phyloP scores from a whole-genome alignment of 2,888 invertebrate species.

The Carabus problematicus region DNA sequence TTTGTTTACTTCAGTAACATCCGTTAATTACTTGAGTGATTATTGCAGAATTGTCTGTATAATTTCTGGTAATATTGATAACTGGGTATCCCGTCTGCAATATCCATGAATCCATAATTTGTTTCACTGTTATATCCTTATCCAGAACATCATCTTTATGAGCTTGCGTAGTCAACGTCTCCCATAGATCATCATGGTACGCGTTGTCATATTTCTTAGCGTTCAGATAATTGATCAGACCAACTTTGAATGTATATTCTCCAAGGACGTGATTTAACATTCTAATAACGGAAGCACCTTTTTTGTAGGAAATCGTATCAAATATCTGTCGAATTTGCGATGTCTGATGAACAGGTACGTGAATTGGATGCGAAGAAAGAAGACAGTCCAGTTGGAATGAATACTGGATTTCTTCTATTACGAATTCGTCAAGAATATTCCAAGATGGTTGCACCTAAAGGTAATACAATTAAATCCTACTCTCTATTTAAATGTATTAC shows the following conservation, averaged over 20 bases:
- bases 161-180: constrained; percentile 69
- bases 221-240: constrained; percentile 71
- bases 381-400: not conserved
- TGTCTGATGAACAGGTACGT: constrained; percentile 71
- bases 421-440: constrained; percentile 80
- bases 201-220: constrained; percentile 75
- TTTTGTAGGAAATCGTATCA: constrained; percentile 84
- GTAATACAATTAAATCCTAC: constrained; percentile 64
- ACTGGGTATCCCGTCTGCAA: constrained; percentile 85
- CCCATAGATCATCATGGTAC: constrained; percentile 86
- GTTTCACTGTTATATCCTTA: constrained; percentile 68
- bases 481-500: constrained; percentile 68
- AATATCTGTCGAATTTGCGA: constrained; percentile 83
- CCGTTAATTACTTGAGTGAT: constrained; percentile 63
- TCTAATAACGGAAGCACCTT: constrained; percentile 83
- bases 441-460: constrained; percentile 76
- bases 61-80: constrained; percentile 69
- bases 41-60: constrained; percentile 62
- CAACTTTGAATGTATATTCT: constrained; percentile 72
- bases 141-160: constrained; percentile 62
- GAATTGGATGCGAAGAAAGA: not conserved
- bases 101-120: constrained; percentile 89
- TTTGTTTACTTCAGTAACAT: not conserved
- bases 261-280: constrained; percentile 93
- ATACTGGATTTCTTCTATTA: constrained; percentile 44